Percentiles rank a stretch among this genome's conserved stretches.
These are phyloP conservation scores for Tychaedon coryphoeus DNA, from an alignment of 2,113 vertebrate species.

Conservation along the genomic window DNA sequence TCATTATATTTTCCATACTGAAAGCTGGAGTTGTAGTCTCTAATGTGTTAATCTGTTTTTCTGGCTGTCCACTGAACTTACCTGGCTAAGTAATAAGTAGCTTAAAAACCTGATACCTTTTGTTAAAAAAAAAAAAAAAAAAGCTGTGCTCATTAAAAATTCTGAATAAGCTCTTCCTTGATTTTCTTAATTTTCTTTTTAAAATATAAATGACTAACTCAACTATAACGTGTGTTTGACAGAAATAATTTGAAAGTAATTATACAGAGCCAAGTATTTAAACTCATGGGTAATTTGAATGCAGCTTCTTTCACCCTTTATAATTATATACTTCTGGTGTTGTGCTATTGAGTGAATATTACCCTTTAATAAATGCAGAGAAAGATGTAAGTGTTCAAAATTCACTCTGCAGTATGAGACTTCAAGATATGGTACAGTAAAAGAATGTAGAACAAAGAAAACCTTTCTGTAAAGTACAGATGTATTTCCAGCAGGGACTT, in stretches of 20 bases:
- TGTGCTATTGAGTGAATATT: conserved; percentile 9
- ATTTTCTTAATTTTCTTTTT: conserved; percentile 28
- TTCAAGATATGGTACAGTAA: background rate
- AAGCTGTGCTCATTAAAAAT: background rate
- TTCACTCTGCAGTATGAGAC: background rate
- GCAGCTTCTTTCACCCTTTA: conserved; percentile 44
- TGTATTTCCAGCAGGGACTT: background rate
- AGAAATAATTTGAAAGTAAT: conserved; percentile 64
- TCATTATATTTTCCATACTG: background rate
- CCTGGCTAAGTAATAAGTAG: background rate
- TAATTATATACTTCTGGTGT: conserved; percentile 41
- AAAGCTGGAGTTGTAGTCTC: background rate
- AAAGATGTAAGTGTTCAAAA: conserved; percentile 32
- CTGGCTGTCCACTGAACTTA: background rate
- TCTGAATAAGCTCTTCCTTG: background rate
- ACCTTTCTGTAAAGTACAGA: background rate
- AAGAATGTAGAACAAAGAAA: background rate
- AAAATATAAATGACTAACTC: conserved; percentile 45
- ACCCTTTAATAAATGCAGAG: conserved; percentile 19
- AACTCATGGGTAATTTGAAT: conserved; percentile 61
- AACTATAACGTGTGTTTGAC: conserved; percentile 45
- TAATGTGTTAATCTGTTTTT: background rate
- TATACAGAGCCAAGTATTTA: conserved; percentile 54
- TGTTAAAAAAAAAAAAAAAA: conserved; percentile 11
- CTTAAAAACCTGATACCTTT: background rate